Percentiles rank a stretch among this genome's conserved stretches.
phyloP scores from a whole-genome alignment of 2,888 invertebrate genomes.

The Zaprionus obscuricornis region DNA sequence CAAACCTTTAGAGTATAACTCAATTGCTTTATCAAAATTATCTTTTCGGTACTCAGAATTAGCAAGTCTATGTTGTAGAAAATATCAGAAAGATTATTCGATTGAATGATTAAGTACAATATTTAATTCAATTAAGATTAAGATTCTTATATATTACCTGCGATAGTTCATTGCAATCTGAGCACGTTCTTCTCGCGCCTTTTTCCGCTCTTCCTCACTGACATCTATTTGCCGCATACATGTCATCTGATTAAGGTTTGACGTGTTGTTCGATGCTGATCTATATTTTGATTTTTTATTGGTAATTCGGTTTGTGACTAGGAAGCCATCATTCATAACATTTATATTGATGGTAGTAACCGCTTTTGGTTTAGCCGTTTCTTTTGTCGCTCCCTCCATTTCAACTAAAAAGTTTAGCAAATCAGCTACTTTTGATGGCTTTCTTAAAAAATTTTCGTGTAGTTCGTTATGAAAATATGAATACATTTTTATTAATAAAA shows the following conservation, averaged over 20 bases:
- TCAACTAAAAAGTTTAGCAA: slow-evolving; percentile 34
- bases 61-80: not conserved
- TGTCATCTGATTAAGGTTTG: slow-evolving; percentile 10
- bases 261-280: not conserved
- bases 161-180: slow-evolving; percentile 45
- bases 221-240: not conserved
- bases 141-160: slow-evolving; percentile 31
- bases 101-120: too few species aligned
- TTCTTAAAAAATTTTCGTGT: slow-evolving; percentile 38
- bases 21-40: not conserved
- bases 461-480: slow-evolving; percentile 16
- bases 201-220: not conserved
- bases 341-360: slow-evolving; percentile 7
- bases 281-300: not conserved
- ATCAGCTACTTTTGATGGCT: slow-evolving; percentile 34
- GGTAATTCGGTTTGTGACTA: slow-evolving; percentile 4
- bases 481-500: too few species aligned
- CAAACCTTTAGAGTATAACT: not conserved
- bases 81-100: too few species aligned
- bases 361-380: slow-evolving; percentile 24
- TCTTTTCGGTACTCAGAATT: not conserved
- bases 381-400: slow-evolving; percentile 1
- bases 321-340: slow-evolving; percentile 25
- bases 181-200: slow-evolving; percentile 8
- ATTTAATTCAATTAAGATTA: not conserved